Evolutionary conservation across 2,888 invertebrate species (phyloP).

Genomic region (Girardia tigrina): DNA sequence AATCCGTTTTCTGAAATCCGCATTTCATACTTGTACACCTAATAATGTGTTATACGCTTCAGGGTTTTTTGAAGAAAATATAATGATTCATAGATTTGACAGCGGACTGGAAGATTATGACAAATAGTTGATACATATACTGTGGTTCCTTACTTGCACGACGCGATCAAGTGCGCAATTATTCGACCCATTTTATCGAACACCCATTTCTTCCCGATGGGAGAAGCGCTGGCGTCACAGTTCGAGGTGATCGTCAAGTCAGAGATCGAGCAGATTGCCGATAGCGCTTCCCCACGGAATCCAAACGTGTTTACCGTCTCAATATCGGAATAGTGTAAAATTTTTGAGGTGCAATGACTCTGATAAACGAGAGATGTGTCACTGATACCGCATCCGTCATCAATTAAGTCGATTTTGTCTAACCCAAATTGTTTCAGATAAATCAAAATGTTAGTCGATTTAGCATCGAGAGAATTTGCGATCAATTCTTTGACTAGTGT

Average conservation of each 20-base stretch:
- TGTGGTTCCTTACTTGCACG: slow-evolving; percentile 24
- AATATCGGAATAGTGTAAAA: slow-evolving; percentile 46
- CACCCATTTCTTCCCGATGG: background rate
- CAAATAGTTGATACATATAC: too few species aligned
- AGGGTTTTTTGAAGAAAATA: too few species aligned
- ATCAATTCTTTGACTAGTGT: too few species aligned
- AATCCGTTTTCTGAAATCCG: too few species aligned
- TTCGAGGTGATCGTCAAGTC: background rate
- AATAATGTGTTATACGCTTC: too few species aligned
- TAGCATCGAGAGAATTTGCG: too few species aligned
- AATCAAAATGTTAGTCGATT: too few species aligned
- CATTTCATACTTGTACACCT: too few species aligned
- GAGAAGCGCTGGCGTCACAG: background rate
- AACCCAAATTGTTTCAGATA: slow-evolving; percentile 74
- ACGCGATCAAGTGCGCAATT: background rate
- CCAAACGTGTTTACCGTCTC: slow-evolving; percentile 54
- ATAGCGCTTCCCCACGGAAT: slow-evolving; percentile 59
- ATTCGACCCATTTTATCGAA: background rate
- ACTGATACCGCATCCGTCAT: slow-evolving; percentile 75
- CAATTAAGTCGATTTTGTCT: slow-evolving; percentile 72
- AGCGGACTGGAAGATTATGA: too few species aligned
- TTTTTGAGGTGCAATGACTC: slow-evolving; percentile 57
- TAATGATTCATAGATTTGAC: too few species aligned
- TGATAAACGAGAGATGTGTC: slow-evolving; percentile 67
- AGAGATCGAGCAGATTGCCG: slow-evolving; percentile 25